These are phyloP conservation scores for Criorhina ranunculi DNA, from an alignment of 2,888 invertebrate genomes.

Conservation along the genomic window DNA sequence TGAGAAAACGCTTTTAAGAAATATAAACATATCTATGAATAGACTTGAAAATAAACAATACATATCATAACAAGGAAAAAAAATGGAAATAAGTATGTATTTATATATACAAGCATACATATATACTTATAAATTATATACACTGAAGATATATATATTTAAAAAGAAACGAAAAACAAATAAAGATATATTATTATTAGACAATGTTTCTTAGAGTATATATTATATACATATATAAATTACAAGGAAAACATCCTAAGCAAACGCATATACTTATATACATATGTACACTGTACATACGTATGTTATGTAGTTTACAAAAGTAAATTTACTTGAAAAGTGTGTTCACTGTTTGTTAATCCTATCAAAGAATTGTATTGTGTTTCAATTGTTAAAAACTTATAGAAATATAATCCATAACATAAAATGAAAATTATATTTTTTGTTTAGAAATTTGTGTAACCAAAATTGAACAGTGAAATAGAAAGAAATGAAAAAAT, in stretches of 20 bases:
- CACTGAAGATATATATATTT: conserved; percentile 16
- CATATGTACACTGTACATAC: conserved; percentile 9
- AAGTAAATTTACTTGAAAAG: conserved; percentile 50
- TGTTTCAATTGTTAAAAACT: conserved; percentile 37
- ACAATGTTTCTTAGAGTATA: conserved; percentile 20
- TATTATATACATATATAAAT: conserved; percentile 37
- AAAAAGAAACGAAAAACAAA: neutral
- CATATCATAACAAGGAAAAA: conserved; percentile 79
- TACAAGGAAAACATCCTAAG: conserved; percentile 30
- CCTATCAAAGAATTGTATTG: conserved; percentile 54
- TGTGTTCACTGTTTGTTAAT: conserved; percentile 72
- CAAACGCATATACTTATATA: conserved; percentile 2
- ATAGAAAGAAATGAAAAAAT: neutral
- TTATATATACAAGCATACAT: conserved; percentile 58
- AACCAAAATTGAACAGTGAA: neutral
- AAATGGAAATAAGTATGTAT: conserved; percentile 57
- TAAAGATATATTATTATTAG: conserved; percentile 22
- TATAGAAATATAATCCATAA: conserved; percentile 7
- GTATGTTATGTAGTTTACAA: conserved; percentile 19
- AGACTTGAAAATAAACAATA: conserved; percentile 82
- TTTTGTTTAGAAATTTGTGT: conserved; percentile 5
- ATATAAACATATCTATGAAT: conserved; percentile 78
- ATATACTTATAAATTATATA: conserved; percentile 37
- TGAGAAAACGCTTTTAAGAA: conserved; percentile 29
- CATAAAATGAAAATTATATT: conserved; percentile 14